Evolutionary conservation across 64 coral and sea anemone species (phyloP), one percentile per base, ranked within the genome.

Genomic region (Actinia tenebrosa): DNA sequence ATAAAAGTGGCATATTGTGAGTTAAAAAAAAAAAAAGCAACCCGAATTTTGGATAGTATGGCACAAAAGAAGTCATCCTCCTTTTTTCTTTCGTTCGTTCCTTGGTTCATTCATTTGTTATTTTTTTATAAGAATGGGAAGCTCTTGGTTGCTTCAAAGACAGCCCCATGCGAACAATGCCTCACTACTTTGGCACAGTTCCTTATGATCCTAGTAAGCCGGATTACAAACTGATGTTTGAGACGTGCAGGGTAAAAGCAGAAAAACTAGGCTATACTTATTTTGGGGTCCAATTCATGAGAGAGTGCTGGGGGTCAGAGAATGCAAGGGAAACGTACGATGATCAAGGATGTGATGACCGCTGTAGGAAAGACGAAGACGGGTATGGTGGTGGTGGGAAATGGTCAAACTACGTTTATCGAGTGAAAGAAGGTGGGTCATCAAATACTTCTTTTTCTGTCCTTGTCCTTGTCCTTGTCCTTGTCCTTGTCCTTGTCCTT

Each of bases 81-180:
- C 30, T 37, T 37, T 0, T 37, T 37, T 37, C 30, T 37, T 37
- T 37, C 30, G 30, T 37, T 37, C 30, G 30, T 37, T 37, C 30
- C 30, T 37, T 37, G 0, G 30, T 37, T 37, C 30, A 37, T 0
- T 37, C 30, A 37, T 66, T 80, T 22, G 9, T 10, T 56, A 80
- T 45, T 53, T 22, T 80, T 45, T 25, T 80, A n/a, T 25, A 22
- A 80, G 78, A 26, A 45, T 80, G 78, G 78, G 78, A 80, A 53
- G 20, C 78, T 19, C 78, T 80, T 44, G 78, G 78, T 9, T 80
- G 78, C 78, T 80, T 25, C 78, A 80, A 80, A 53, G 78, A 80
- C 42, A 18, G 43, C 43, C 27, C 78, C 16, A 18, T 30, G 19
- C 78, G 78, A 16, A 80, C 78, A 0, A 80, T 80, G 78, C 78